A percentile compares a stretch with the other conserved stretches of the same genome.
phyloP scores from a whole-genome alignment of 2,113 vertebrate species.

The Eudorcas thomsonii region DNA sequence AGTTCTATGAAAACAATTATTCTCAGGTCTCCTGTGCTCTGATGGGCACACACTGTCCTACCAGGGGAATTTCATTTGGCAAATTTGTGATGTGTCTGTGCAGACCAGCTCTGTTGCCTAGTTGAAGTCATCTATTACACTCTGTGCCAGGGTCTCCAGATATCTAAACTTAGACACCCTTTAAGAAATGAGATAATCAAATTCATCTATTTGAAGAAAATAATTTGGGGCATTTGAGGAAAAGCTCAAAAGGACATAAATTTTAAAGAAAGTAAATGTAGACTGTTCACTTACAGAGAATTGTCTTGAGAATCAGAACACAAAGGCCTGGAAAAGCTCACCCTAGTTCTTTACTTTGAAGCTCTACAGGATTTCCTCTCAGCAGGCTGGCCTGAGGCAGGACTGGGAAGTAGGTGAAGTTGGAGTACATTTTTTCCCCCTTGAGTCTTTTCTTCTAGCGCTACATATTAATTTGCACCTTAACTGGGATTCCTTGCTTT shows the following conservation, averaged over 20 bases:
- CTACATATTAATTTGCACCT: slow-evolving; percentile 46
- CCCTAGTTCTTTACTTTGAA: background rate
- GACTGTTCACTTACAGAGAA: background rate
- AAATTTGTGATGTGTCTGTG: background rate
- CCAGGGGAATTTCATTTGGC: background rate
- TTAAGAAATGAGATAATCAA: background rate
- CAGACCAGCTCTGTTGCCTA: background rate
- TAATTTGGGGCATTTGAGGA: background rate
- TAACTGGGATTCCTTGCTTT: background rate
- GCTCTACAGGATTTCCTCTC: background rate
- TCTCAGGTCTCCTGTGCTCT: background rate
- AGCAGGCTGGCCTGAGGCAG: slow-evolving; percentile 22
- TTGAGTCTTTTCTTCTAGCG: background rate
- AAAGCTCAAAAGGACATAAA: slow-evolving; percentile 17
- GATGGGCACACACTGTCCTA: background rate
- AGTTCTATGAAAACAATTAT: background rate
- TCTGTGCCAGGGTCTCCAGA: background rate
- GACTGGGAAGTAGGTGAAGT: background rate
- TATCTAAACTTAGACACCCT: background rate
- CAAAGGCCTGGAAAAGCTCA: background rate
- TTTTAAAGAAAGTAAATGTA: slow-evolving; percentile 6
- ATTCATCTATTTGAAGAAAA: slow-evolving; percentile 47
- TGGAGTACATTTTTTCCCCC: background rate
- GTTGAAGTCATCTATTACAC: background rate
- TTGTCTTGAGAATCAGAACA: slow-evolving; percentile 18